Base-by-base conservation (phyloP, 2,113 vertebrate genomes). In the Sporophila hypoxantha region DNA sequence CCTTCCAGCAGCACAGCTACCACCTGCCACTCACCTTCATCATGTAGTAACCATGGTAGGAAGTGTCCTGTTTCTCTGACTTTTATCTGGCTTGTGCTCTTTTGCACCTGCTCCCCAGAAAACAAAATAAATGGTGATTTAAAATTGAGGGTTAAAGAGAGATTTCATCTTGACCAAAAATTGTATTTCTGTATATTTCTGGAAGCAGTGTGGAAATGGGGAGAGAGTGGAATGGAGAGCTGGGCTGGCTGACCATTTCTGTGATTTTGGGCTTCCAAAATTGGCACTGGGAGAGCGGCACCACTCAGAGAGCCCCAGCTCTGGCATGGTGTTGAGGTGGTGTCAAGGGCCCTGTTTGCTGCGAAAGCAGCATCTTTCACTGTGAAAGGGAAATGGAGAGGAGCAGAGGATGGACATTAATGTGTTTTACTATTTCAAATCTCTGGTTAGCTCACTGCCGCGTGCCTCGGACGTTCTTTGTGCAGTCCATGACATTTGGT, bases 321-420 rank as follows among this genome's bases (percentile, higher is more conserved):
- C 20, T 41, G 5, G 1, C 7, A 0, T 2, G 1, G 1, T 1
- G 0, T 10, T 29, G 10, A 3, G 34, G 14, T 10, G 64, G 13
- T 20, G n/a, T 44, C 13, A 21, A 34, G 62, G 76, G 8, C 41
- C 2, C 5, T 4, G 3, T 29, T 66, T 47, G 42, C 62, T 85
- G 41, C 32, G 26, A 41, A 41, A 55, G 10, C 37, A 12, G 1
- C 6, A 4, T 12, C 29, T n/a, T 44, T 42, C 44, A 8, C 36
- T 77, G 34, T 13, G 53, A 32, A 12, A 11, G 32, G 27, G 14
- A 66, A 56, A 52, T n/a, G 22, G 27, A 59, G 42, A 46, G 12
- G n/a, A 68, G 41, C 30, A 14, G 19, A 9, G n/a, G 3, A 13
- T 57, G 25, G 12, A 29, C 64, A 82, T 41, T 3, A 19, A 15